Conservation (phyloP, 2,888 invertebrate species). For the Acleris literana region DNA sequence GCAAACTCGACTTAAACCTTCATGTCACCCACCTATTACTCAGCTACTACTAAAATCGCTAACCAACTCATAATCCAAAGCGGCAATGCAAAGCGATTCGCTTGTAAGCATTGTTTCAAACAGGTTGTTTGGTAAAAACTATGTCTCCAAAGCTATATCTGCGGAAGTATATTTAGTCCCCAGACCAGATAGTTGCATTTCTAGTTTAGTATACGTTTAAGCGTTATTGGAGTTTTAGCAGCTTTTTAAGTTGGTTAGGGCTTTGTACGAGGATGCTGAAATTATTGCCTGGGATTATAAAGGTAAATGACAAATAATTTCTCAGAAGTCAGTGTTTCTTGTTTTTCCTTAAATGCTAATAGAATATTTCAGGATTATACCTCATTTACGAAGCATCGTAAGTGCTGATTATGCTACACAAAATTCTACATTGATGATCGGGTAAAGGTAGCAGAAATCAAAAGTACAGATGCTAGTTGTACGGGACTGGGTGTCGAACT, state of each 20-base stretch:
- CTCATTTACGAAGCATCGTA: too few species aligned
- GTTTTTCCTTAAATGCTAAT: too few species aligned
- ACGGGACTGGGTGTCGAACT: too few species aligned
- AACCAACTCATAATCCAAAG: conserved; percentile 13
- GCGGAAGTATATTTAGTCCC: conserved; percentile 73
- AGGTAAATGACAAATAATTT: too few species aligned
- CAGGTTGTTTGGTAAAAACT: conserved; percentile 61
- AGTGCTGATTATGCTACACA: too few species aligned
- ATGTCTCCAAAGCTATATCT: conserved; percentile 78
- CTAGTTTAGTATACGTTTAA: conserved; percentile 68
- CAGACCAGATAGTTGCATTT: conserved; percentile 80
- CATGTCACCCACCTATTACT: conserved; percentile 51
- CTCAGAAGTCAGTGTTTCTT: too few species aligned
- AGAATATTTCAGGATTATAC: too few species aligned
- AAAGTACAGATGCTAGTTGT: too few species aligned
- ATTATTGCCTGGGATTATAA: too few species aligned
- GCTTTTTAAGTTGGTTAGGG: conserved; percentile 60
- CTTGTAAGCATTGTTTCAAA: conserved; percentile 54
- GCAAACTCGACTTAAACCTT: conserved; percentile 42
- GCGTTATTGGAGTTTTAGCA: conserved; percentile 68
- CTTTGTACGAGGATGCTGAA: conserved; percentile 42
- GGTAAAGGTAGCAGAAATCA: too few species aligned
- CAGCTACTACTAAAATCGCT: conserved; percentile 3
- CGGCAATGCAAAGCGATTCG: conserved; percentile 50
- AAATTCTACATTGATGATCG: too few species aligned